Base-by-base conservation (phyloP, 2,113 vertebrate species). In the Oryzias curvinotus region DNA sequence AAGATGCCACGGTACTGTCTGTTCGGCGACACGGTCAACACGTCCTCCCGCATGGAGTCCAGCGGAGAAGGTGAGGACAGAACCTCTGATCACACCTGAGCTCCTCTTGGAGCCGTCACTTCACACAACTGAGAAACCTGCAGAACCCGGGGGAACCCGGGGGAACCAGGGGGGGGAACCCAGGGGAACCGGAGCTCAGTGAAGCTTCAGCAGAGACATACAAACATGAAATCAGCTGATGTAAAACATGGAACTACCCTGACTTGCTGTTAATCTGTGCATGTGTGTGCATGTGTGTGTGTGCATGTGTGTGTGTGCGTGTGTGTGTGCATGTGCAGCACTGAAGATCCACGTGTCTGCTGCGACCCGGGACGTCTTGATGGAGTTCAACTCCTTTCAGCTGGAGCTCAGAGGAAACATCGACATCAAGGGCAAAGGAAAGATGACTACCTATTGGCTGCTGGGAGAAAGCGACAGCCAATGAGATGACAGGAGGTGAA, bases 1-100 rank as follows among this genome's bases (percentile, higher is more conserved):
- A 98, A 98, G 88, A 98, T 98, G 95, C 96, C 96, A 0, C 92
- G 96, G 0, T 97, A 95, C 74, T 97, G 96, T 78, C 91, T 98
- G 51, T 98, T 98, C 14, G 96, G 96, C 1, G 96, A 98, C 82
- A 98, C 96, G 0, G 96, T 98, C 55, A 98, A 98, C 89, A 98
- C 96, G 0, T 95, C 96, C 6, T 98, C 96, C 0, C 92, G 96
- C 6, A 96, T 97, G 96, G 95, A 96, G 78, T 95, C 95, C 26
- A 95, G 89, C 0, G 95, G 95, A 1, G 94, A 96, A 93, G 92
- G 95, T 98, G 44, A 15, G 4, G 1, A 1, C 41, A 26, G 23
- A 8, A 45, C 4, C 42, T 28, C 36, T 8, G 36, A 36, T 10
- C 14, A 8, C 42, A 21, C 15, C 10, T 23, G 7, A 4, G 46